These are phyloP conservation scores for Onychostoma macrolepis DNA, from an alignment of 2,113 vertebrate genomes.

Conservation along the genomic window DNA sequence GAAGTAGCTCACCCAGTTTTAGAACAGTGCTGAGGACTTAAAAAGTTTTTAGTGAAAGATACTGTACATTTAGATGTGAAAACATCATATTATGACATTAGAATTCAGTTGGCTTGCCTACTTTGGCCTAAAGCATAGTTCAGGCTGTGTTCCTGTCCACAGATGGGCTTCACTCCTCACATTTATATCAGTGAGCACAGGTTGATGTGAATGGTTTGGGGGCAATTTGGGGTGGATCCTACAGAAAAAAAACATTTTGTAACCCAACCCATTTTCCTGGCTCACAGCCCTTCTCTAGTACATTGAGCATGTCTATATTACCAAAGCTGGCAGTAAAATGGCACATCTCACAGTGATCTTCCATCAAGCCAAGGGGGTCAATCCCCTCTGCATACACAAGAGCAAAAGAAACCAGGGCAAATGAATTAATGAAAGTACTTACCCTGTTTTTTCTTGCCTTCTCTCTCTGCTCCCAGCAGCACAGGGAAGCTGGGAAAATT, in stretches of 20 bases:
- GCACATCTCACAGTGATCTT: conserved; percentile 36
- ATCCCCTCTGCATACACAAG: conserved; percentile 40
- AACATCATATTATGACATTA: not conserved
- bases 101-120: not conserved
- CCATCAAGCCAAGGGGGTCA: conserved; percentile 30
- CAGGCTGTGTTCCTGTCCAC: not conserved
- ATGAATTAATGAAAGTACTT: conserved; percentile 53
- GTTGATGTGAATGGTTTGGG: not conserved
- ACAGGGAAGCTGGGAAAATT: conserved; percentile 79
- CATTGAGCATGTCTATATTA: conserved; percentile 26
- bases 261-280: not conserved
- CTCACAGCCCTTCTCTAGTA: conserved; percentile 7
- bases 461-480: conserved; percentile 59
- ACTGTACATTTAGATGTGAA: not conserved
- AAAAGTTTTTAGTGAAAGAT: not conserved
- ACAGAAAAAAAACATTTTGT: not conserved
- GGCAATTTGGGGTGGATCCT: conserved; percentile 11
- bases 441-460: conserved; percentile 35
- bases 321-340: conserved; percentile 39
- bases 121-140: conserved; percentile 4
- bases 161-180: not conserved
- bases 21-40: not conserved
- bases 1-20: not conserved
- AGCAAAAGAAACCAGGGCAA: conserved; percentile 51
- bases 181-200: not conserved